Evolutionary conservation across 1,140 invertebrate species (phyloP), one percentile per base, ranked within the genome.

Genomic region (Drosophila auraria): DNA sequence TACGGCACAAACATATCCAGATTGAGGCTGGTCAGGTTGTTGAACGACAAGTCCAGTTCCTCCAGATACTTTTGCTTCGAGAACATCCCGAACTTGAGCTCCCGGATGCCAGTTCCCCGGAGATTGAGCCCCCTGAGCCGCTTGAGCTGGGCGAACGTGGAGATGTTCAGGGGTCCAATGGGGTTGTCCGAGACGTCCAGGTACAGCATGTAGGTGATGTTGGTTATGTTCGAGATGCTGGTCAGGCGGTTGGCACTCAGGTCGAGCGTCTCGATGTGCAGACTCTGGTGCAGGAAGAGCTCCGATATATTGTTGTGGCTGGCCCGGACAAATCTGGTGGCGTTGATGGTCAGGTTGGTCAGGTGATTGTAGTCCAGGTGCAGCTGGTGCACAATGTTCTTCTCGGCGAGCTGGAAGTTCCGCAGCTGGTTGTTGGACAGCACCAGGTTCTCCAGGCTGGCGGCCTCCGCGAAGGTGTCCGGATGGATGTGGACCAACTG

Each of bases 1-100:
- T 93, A 92, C 12, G 92, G 92, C 57, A 92, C 82, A 68, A 93
- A 93, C 8, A 93, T 59, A 51, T 93, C 87, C 77, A 93, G 58
- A 77, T 93, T 93, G 20, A 93, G 77, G 23, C 50, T 62, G 38
- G 77, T 91, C 30, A 93, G 54, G 56, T 93, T 93, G 64, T 93
- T 93, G 47, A 87, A 93, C 0, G 92, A 87, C 40, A 93, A 51
- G 25, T 93, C 91, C 5, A 93, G 74, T n/a, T 69, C 78, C 56
- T 93, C 91, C 7, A 93, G 57, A 42, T 75, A 76, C 20, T 69
- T 81, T 27, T 90, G 84, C 45, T 93, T 92, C 11, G 92, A 92
- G 70, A 93, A 91, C 83, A 93, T 93, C 30, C 92, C 92, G 15
- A 91, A 93, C 3, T 81, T 80, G 0, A 93, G 66, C 20, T 80